Base-by-base conservation (phyloP, 2,797 vertebrate genomes). In the Intellagama lesueurii region DNA sequence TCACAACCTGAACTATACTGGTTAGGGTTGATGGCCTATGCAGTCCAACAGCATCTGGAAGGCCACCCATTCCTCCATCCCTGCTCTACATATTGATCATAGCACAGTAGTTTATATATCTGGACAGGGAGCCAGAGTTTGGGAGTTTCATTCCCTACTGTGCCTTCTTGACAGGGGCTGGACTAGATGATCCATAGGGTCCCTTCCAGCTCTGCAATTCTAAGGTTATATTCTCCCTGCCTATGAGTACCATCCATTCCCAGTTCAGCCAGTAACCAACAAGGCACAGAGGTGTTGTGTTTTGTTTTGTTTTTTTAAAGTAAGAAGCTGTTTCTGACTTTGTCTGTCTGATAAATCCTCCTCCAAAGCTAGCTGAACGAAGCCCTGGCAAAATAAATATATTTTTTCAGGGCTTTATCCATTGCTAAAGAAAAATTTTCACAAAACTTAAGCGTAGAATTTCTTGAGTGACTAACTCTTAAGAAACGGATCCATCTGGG, bases 381-480 rank as follows among this genome's bases (percentile, higher is more conserved):
- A 89, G 66, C 76, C 80, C 90, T 12, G 70, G 3, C 68, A 68
- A 91, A 88, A 28, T 56, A 88, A 26, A 79, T 72, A 40, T 28
- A 68, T 5, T 1, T 14, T 14, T 49, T 79, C 35, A 32, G 7
- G 44, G n/a, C 2, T 35, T 52, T 26, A n/a, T 73, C 56, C 49
- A 0, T 22, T 44, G 68, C 68, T 28, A 3, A 26, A 5, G 0
- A 60, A 64, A 91, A 91, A 89, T 3, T 11, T 84, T 80, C 72
- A 49, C 14, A 92, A 88, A 85, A 92, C 1, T 0, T 0, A 75
- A 0, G 47, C 86, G 49, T 40, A 22, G 3, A 4, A 52, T 72
- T 83, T 87, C 89, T 86, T 78, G 2, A 83, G 26, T 35, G 72
- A 91, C 22, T 84, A 92, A 89, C 24, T 85, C 68, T 77, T 77